Base-by-base conservation (phyloP, 2,113 vertebrate species). In the Deroptyus accipitrinus region DNA sequence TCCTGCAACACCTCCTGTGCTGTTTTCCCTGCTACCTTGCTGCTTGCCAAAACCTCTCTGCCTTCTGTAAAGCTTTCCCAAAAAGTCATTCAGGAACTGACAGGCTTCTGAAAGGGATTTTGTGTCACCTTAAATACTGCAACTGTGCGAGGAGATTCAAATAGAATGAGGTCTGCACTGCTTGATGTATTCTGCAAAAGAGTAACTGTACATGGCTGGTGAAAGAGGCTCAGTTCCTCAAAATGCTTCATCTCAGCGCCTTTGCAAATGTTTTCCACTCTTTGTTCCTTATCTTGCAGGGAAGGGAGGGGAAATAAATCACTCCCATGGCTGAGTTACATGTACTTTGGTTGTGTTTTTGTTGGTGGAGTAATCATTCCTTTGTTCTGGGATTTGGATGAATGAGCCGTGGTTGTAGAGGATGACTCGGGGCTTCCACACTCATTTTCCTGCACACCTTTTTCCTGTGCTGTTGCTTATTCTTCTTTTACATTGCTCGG, bases 81-180 rank as follows among this genome's bases (percentile, higher is more conserved):
- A 24, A 24, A 48, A 75, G 81, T 48, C 28, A 1, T 49, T 49
- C 87, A 79, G 77, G 84, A 95, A 9, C 82, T 57, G 73, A 84
- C 82, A 57, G 86, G 66, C 91, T 95, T 39, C 94, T 97, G 89
- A 97, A 96, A 96, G 90, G 46, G 52, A 79, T 73, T 83, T 67
- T 96, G 93, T 95, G 90, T 77, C 86, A 94, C 77, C 80, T 51
- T 90, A 94, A 96, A 96, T 92, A 33, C 91, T 83, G 87, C 77
- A 91, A 48, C 94, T 96, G 86, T 95, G 10, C 14, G 28, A 41
- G 91, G 68, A 74, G 90, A 66, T 77, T 67, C 86, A 74, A 80
- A 31, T 8, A 46, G 92, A 86, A 84, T 92, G 22, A 55, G 59
- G 87, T 57, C 75, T 70, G 80, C 35, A 4, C 64, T 2, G 2